Conservation (phyloP, 2,888 invertebrate genomes). For the Masnerella sp. region DNA sequence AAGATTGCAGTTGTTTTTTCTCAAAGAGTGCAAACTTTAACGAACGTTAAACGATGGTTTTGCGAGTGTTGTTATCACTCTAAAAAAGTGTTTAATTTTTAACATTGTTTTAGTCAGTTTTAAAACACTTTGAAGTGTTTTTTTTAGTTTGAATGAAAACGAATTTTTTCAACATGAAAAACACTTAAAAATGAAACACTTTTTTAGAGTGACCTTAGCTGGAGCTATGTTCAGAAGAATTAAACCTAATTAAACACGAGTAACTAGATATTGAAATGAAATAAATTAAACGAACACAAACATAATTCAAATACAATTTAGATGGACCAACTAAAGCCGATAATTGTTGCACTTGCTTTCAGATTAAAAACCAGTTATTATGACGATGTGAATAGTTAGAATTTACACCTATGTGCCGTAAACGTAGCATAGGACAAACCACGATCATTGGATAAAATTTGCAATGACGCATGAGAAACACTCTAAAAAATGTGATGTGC, state of each 20-base stretch:
- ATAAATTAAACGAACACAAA: too few species aligned
- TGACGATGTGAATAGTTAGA: conserved; percentile 50
- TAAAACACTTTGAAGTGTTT: too few species aligned
- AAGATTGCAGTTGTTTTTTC: conserved; percentile 22
- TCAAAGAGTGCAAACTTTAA: background rate
- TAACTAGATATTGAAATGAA: conserved; percentile 8
- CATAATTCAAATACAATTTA: conserved; percentile 39
- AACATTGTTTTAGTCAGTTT: too few species aligned
- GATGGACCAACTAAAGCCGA: conserved; percentile 53
- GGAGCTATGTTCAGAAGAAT: too few species aligned
- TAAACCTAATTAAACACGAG: conserved; percentile 1
- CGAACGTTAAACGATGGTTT: conserved; percentile 13
- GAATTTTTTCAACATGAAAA: too few species aligned
- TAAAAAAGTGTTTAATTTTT: background rate
- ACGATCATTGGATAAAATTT: conserved; percentile 30
- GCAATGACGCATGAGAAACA: too few species aligned
- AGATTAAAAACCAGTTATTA: conserved; percentile 45
- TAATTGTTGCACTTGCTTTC: conserved; percentile 59
- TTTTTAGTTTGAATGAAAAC: too few species aligned
- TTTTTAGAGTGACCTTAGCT: too few species aligned
- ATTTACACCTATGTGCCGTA: conserved; percentile 59
- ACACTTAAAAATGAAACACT: too few species aligned
- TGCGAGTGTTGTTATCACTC: background rate
- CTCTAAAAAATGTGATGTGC: too few species aligned
- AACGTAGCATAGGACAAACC: conserved; percentile 44